Base-by-base conservation (phyloP, 2,797 vertebrate genomes). In the Melanotaenia parkinsoni region DNA sequence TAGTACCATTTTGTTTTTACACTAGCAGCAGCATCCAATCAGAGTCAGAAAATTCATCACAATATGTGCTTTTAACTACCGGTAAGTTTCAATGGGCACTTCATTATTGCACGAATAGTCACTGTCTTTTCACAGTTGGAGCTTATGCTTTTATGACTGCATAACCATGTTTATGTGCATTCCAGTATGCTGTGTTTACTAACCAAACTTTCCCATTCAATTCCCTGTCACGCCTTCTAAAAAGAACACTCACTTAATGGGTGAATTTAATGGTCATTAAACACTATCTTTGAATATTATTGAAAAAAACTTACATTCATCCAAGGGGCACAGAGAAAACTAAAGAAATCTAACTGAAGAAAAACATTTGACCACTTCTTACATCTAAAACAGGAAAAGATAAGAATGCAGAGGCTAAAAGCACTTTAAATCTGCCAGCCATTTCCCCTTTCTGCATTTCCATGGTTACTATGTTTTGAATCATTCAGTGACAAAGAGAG, bases 51-150 rank as follows among this genome's bases (percentile, higher is more conserved):
- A 51, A 22, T 78, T 77, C 28, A 72, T 76, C n/a, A 70, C 58
- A 80, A 60, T 83, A 57, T 90, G 87, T 90, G 89, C 86, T 89
- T 84, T 81, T 47, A 56, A 65, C 16, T 35, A 59, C 26, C 26
- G 2, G 26, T 26, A 26, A 7, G 45, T 68, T 64, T 26, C 56
- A 62, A 33, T 58, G 2, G 40, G 72, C 32, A 63, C 60, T 70
- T 22, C 30, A 56, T 33, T 33, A 70, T 70, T 85, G 82, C 85
- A 78, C 76, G 74, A 58, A 71, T 63, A 67, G 16, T 72, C 20
- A 16, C n/a, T 61, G 5, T 58, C 5, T 33, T 58, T 53, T 58
- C 60, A 80, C 60, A 81, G 59, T 60, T 62, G 8, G 22, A 66
- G 24, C 63, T n/a, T 32, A 38, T 30, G n/a, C 8, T 56, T 76